Percentiles rank a stretch among this genome's conserved stretches.
phyloP scores from a whole-genome alignment of 2,797 vertebrate genomes.

The Menidia menidia region DNA sequence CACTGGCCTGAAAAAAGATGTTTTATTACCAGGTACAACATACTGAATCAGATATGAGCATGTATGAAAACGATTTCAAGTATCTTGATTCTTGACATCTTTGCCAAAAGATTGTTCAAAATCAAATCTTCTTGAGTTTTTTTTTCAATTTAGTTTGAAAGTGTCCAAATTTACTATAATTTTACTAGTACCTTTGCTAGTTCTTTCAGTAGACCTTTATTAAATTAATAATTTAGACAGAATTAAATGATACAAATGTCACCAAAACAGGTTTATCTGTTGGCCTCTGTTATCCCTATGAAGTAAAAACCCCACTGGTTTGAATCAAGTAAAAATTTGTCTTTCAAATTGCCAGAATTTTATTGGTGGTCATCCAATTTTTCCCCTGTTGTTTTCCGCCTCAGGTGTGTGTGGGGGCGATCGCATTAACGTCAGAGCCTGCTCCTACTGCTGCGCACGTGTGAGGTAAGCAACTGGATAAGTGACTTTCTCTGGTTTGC shows the following conservation, averaged over 20 bases:
- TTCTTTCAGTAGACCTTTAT: too few relatives aligned
- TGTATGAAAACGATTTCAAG: conserved; percentile 1
- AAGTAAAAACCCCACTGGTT: conserved; percentile 1
- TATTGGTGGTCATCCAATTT: conserved; percentile 18
- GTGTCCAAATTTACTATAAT: neutral
- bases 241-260: neutral
- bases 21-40: conserved; percentile 51
- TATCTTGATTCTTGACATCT: neutral
- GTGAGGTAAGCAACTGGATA: conserved; percentile 66
- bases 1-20: conserved; percentile 35
- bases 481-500: conserved; percentile 59
- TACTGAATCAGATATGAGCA: conserved; percentile 30
- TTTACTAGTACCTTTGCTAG: too few relatives aligned
- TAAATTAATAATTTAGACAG: neutral
- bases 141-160: neutral
- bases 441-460: conserved; percentile 45
- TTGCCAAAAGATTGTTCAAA: neutral
- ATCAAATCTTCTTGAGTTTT: neutral
- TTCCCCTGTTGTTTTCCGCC: conserved; percentile 28
- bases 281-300: neutral
- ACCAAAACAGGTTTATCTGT: neutral
- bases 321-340: neutral
- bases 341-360: neutral
- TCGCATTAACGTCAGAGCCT: conserved; percentile 3
- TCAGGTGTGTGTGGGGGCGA: conserved; percentile 29